Conservation (phyloP, 2,113 vertebrate genomes). For the Arenaria interpres region DNA sequence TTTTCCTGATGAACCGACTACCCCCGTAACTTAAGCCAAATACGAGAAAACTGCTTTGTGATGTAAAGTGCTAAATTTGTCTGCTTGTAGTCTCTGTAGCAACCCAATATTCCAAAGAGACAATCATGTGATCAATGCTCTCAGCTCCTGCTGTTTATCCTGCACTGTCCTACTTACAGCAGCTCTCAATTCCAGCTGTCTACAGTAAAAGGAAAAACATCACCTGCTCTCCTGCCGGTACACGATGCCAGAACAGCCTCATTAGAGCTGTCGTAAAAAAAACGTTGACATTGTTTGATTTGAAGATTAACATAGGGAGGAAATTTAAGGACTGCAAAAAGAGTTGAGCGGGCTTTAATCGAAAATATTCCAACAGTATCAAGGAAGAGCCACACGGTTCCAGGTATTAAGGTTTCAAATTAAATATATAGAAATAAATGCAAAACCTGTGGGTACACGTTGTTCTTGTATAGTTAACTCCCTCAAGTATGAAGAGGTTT, state of each 20-base stretch:
- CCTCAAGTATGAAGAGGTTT: not conserved
- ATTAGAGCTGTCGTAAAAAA: slow-evolving; percentile 36
- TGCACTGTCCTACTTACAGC: slow-evolving; percentile 82
- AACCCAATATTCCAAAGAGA: slow-evolving; percentile 79
- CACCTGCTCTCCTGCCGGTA: slow-evolving; percentile 59
- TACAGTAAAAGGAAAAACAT: slow-evolving; percentile 67
- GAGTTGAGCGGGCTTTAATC: not conserved
- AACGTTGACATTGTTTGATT: slow-evolving; percentile 46
- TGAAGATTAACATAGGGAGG: slow-evolving; percentile 28
- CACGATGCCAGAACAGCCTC: slow-evolving; percentile 47
- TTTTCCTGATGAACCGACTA: slow-evolving; percentile 20
- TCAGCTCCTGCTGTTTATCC: slow-evolving; percentile 85
- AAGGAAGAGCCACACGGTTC: not conserved
- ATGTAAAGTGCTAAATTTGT: slow-evolving; percentile 83
- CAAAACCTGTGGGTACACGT: not conserved
- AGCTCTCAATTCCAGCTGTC: slow-evolving; percentile 77
- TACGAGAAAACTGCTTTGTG: slow-evolving; percentile 60
- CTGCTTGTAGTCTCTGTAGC: slow-evolving; percentile 77
- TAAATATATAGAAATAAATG: not conserved
- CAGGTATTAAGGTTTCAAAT: not conserved
- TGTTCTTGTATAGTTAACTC: not conserved
- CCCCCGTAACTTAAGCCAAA: slow-evolving; percentile 28
- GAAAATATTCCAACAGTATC: not conserved
- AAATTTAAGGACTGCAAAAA: slow-evolving; percentile 15
- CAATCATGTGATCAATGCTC: slow-evolving; percentile 80